Percentiles rank a stretch among this genome's conserved stretches.
phyloP scores from a whole-genome alignment of 2,113 vertebrate species.

The Strigops habroptila region DNA sequence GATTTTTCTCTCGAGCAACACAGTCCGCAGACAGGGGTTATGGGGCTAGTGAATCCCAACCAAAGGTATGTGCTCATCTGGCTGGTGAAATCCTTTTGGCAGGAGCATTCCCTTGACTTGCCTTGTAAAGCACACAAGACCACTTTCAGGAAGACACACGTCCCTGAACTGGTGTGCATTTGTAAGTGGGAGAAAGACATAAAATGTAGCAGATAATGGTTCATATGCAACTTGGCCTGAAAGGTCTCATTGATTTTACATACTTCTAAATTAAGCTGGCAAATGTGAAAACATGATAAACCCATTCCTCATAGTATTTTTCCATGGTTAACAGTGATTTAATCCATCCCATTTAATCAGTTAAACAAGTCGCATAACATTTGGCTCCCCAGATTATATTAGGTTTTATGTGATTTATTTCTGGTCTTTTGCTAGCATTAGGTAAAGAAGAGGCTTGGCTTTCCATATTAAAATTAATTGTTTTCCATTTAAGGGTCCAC shows the following conservation, averaged over 20 bases:
- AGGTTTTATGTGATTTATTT: constrained; percentile 9
- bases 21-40: neutral
- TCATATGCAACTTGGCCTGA: constrained; percentile 35
- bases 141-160: neutral
- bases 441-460: neutral
- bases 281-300: constrained; percentile 55
- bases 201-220: constrained; percentile 27
- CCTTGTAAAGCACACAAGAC: neutral
- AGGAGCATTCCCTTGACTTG: neutral
- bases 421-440: neutral
- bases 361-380: constrained; percentile 47
- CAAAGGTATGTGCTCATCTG: constrained; percentile 35
- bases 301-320: constrained; percentile 3
- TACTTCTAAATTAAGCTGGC: constrained; percentile 42
- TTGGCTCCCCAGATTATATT: neutral
- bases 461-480: neutral
- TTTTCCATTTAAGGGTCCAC: neutral
- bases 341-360: constrained; percentile 53
- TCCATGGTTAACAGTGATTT: constrained; percentile 18
- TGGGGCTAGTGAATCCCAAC: neutral
- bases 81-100: constrained; percentile 23
- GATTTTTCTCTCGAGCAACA: neutral
- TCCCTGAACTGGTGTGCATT: neutral
- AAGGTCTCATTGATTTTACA: constrained; percentile 42
- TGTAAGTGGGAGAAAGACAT: neutral